Percentiles rank a stretch among this genome's conserved stretches.
Conservation (phyloP, 2,797 vertebrate genomes). For the Zalophus californianus region DNA sequence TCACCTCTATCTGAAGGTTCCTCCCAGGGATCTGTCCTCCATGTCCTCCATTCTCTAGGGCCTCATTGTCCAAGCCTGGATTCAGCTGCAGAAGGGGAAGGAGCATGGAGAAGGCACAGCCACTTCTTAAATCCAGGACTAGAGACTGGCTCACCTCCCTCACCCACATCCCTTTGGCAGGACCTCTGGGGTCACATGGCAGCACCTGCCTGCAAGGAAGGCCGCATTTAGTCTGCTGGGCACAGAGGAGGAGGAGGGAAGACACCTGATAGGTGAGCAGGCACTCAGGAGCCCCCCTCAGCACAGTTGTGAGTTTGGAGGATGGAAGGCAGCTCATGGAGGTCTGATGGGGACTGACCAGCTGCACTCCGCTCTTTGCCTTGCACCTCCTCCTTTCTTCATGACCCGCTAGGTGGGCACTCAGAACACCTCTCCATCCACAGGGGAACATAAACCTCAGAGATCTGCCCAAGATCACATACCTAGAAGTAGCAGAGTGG, state of each 20-base stretch:
- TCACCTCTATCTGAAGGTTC: not conserved
- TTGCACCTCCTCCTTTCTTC: not conserved
- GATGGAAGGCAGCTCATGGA: not conserved
- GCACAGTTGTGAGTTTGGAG: not conserved
- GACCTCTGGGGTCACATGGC: not conserved
- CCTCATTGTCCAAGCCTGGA: too few species aligned
- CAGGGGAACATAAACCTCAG: not conserved
- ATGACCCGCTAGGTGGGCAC: fast-evolving
- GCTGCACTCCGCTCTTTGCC: not conserved
- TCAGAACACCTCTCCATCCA: not conserved
- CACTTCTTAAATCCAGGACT: not conserved
- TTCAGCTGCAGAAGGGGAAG: not conserved
- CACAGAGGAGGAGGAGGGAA: not conserved
- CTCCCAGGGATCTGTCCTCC: not conserved
- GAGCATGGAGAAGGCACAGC: not conserved
- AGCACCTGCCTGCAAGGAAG: not conserved
- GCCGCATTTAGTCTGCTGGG: too few species aligned
- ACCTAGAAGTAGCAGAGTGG: not conserved
- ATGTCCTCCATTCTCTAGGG: not conserved
- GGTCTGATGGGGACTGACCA: fast-evolving
- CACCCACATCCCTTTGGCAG: not conserved
- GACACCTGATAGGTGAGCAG: not conserved
- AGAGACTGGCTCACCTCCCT: not conserved
- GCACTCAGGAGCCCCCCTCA: not conserved
- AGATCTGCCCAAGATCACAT: not conserved